Conservation (phyloP, 1,140 invertebrate genomes). For the Rhynchophorus ferrugineus region DNA sequence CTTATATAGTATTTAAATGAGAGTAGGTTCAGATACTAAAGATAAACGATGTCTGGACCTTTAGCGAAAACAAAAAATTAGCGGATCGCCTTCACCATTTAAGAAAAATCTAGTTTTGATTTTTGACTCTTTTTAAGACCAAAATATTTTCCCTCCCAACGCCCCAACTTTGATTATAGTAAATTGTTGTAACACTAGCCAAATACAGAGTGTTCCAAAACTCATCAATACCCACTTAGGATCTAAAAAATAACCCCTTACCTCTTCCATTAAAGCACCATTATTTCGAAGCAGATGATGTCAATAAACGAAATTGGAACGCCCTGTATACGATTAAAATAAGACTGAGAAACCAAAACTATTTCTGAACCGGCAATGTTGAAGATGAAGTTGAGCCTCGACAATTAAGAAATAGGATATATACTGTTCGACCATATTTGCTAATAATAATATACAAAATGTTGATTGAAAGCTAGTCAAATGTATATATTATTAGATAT, state of each 20-base stretch:
- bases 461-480: conserved; percentile 23
- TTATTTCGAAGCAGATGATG: background rate
- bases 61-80: background rate
- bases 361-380: background rate
- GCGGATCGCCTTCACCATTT: background rate
- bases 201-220: background rate
- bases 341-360: background rate
- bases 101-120: too few species aligned
- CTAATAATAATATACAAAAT: conserved; percentile 15
- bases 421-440: conserved; percentile 19
- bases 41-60: background rate
- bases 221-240: background rate
- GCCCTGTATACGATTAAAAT: background rate
- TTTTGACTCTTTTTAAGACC: too few species aligned
- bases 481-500: conserved; percentile 24
- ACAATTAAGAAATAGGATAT: conserved; percentile 13
- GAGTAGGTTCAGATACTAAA: background rate
- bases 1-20: background rate
- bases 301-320: background rate
- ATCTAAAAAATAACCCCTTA: background rate
- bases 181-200: background rate
- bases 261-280: background rate
- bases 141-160: too few species aligned
- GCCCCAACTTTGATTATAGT: background rate
- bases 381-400: conserved; percentile 1